These are phyloP conservation scores for Leucopternis melanops DNA, from an alignment of 2,113 vertebrate genomes.

Conservation along the genomic window DNA sequence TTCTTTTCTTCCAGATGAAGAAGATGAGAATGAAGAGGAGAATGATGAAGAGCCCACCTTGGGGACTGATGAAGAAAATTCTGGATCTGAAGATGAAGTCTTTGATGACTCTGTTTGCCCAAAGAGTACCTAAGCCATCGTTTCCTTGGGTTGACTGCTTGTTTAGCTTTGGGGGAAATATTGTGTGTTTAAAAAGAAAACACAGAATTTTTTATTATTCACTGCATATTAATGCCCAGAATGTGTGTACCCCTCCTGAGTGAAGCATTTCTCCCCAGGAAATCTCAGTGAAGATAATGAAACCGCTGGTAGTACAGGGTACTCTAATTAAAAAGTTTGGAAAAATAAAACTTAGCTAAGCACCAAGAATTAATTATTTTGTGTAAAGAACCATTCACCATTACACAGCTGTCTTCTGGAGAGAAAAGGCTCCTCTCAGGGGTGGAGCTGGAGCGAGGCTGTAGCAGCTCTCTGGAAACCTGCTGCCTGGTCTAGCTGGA, in stretches of 20 bases:
- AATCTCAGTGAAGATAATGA: neutral
- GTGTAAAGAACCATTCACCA: neutral
- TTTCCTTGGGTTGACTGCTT: neutral
- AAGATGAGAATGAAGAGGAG: slow-evolving; percentile 76
- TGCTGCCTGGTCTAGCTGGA: neutral
- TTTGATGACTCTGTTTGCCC: slow-evolving; percentile 80
- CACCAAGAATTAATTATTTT: neutral
- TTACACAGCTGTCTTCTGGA: neutral
- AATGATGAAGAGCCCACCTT: slow-evolving; percentile 74
- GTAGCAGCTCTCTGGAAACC: neutral
- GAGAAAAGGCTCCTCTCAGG: neutral
- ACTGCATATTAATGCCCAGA: neutral
- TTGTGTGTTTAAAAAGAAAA: neutral
- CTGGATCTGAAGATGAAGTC: slow-evolving; percentile 64
- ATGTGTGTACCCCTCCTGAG: neutral
- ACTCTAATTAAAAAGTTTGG: neutral
- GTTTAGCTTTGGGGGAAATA: neutral
- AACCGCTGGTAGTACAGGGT: neutral
- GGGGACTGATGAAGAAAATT: slow-evolving; percentile 72
- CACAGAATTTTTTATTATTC: neutral
- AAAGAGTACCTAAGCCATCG: slow-evolving; percentile 63
- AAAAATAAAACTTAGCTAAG: neutral
- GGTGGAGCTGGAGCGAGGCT: neutral
- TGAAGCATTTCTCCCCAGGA: neutral
- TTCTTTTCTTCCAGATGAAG: slow-evolving; percentile 68